Evolutionary conservation across 2,113 vertebrate species (phyloP).

Genomic region (Strix aluco): DNA sequence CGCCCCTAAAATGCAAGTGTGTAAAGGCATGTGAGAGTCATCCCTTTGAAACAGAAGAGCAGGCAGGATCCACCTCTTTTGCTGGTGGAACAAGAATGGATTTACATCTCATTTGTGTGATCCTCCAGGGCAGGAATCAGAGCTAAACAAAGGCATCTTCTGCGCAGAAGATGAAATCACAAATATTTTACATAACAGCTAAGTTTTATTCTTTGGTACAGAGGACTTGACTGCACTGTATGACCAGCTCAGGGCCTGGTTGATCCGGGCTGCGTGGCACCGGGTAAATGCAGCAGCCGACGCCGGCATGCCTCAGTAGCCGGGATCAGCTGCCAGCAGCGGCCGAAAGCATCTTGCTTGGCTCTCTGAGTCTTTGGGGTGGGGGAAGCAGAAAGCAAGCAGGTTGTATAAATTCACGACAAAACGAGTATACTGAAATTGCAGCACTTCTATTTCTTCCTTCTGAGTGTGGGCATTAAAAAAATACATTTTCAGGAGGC

Average conservation of each 20-base stretch:
- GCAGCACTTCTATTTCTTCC: constrained; percentile 6
- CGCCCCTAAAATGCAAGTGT: not conserved
- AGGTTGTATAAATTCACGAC: constrained; percentile 15
- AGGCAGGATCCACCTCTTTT: not conserved
- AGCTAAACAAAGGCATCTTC: not conserved
- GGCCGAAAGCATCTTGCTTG: not conserved
- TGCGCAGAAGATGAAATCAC: not conserved
- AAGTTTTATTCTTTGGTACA: not conserved
- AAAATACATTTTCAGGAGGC: constrained; percentile 15
- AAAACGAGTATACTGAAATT: not conserved
- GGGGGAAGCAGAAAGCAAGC: not conserved
- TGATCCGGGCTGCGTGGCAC: accelerated
- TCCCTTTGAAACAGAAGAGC: not conserved
- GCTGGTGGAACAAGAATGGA: not conserved
- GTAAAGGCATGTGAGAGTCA: not conserved
- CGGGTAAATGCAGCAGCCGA: accelerated
- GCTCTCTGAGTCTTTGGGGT: not conserved
- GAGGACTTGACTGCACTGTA: not conserved
- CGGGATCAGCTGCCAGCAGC: not conserved
- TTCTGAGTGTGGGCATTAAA: not conserved
- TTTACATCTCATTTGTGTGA: not conserved
- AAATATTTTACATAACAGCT: not conserved
- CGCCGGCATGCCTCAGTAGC: accelerated
- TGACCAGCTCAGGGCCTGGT: accelerated
- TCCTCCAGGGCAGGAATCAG: not conserved